These are phyloP conservation scores for Stictocephala bisonia DNA, from an alignment of 2,888 invertebrate genomes.

Conservation along the genomic window DNA sequence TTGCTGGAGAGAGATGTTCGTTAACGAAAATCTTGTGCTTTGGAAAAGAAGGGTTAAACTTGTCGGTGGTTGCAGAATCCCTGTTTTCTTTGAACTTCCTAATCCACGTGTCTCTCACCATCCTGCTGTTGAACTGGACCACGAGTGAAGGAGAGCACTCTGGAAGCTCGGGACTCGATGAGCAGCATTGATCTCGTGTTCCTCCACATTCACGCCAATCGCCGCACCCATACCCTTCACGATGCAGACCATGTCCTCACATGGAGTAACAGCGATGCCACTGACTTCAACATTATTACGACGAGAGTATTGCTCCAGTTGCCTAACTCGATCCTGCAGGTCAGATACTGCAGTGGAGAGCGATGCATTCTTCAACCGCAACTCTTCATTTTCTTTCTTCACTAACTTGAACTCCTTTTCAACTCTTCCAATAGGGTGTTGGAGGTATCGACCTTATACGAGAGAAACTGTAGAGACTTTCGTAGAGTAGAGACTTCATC, in stretches of 20 bases:
- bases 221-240: conserved; percentile 27
- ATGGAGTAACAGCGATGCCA: conserved; percentile 17
- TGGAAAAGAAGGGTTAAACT: conserved; percentile 10
- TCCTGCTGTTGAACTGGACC: conserved; percentile 21
- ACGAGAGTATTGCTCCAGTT: conserved; percentile 27
- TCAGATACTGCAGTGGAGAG: not conserved
- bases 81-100: conserved; percentile 9
- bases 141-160: conserved; percentile 29
- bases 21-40: not conserved
- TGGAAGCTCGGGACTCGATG: conserved; percentile 21
- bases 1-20: conserved; percentile 17
- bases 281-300: conserved; percentile 24
- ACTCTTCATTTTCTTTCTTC: conserved; percentile 16
- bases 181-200: conserved; percentile 15
- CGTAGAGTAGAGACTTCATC: too few relatives aligned
- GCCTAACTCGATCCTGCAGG: conserved; percentile 21
- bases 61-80: not conserved
- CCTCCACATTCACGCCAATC: conserved; percentile 1
- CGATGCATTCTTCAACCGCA: not conserved
- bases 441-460: not conserved
- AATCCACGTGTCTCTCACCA: conserved; percentile 17
- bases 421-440: not conserved
- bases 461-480: not conserved
- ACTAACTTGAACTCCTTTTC: not conserved
- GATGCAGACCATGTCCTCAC: conserved; percentile 1